Conservation (phyloP, 2,797 vertebrate species). For the Gymnodraco acuticeps region DNA sequence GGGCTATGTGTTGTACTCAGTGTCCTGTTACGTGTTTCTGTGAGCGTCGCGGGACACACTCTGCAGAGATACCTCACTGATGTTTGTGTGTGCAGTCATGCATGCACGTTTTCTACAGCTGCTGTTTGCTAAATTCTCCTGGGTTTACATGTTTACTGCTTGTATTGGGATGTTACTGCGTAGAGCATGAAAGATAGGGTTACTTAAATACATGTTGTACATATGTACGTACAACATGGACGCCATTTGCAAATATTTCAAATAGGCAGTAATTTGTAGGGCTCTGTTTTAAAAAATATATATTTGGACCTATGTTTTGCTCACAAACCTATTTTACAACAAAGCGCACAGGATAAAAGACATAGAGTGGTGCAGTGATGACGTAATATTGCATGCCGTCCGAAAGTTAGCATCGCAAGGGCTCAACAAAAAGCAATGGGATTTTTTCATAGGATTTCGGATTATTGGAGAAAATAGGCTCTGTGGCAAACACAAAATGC, state of each 20-base stretch:
- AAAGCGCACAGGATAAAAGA: background rate
- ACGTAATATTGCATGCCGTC: too few relatives aligned
- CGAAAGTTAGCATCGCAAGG: too few relatives aligned
- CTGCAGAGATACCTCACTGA: slow-evolving; percentile 10
- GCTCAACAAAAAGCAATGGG: too few relatives aligned
- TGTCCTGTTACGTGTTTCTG: slow-evolving; percentile 37
- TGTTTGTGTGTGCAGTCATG: slow-evolving; percentile 25
- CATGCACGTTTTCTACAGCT: slow-evolving; percentile 1
- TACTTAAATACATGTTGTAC: background rate
- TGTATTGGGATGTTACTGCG: slow-evolving; percentile 4
- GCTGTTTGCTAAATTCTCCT: slow-evolving; percentile 7
- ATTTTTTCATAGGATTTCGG: too few relatives aligned
- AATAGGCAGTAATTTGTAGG: background rate
- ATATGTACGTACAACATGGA: background rate
- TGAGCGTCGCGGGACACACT: slow-evolving; percentile 23
- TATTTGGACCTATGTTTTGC: too few relatives aligned
- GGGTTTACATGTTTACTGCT: background rate
- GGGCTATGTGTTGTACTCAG: slow-evolving; percentile 33
- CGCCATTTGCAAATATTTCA: background rate
- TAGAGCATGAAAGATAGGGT: background rate
- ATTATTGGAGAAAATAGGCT: too few relatives aligned
- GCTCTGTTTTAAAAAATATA: too few relatives aligned
- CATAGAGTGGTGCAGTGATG: too few relatives aligned
- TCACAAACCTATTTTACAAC: background rate
- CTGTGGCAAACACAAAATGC: too few relatives aligned